phyloP scores from a whole-genome alignment of 2,797 vertebrate species.

The Trematomus bernacchii region DNA sequence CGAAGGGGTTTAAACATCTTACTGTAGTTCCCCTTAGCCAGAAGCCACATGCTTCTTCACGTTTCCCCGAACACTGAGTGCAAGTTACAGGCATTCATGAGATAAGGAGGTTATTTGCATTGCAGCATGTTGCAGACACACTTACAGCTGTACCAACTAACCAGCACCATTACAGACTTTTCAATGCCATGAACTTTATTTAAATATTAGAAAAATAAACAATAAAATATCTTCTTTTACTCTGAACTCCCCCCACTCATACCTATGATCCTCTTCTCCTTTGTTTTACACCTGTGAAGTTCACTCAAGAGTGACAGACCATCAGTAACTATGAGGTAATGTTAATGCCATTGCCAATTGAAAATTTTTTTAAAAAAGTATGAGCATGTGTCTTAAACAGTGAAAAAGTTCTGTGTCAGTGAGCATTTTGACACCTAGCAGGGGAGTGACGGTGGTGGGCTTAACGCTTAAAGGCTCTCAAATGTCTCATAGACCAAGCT shows the following conservation, averaged over 20 bases:
- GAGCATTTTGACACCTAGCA: constrained; percentile 81
- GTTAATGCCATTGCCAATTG: constrained; percentile 18
- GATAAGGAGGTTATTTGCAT: constrained; percentile 45
- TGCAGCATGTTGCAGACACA: constrained; percentile 31
- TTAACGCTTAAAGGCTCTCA: constrained; percentile 86
- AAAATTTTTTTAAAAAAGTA: constrained; percentile 36
- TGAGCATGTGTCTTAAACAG: constrained; percentile 39
- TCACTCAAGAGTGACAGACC: constrained; percentile 9
- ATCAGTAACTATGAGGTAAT: constrained; percentile 8
- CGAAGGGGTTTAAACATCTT: constrained; percentile 49
- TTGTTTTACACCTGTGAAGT: constrained; percentile 13
- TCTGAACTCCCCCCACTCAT: not conserved
- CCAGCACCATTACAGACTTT: constrained; percentile 6
- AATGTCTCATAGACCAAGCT: constrained; percentile 78
- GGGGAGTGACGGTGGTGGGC: constrained; percentile 66
- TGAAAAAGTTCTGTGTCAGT: constrained; percentile 56
- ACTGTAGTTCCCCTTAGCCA: constrained; percentile 31
- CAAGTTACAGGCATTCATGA: constrained; percentile 38
- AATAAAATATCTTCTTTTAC: constrained; percentile 1
- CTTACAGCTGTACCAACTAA: constrained; percentile 11
- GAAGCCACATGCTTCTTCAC: constrained; percentile 39
- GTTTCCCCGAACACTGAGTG: constrained; percentile 37
- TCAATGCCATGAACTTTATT: not conserved
- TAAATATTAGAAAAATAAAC: not conserved
- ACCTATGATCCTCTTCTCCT: constrained; percentile 5